Base-by-base conservation (phyloP, 2,113 vertebrate species). In the Oncorhynchus nerka region DNA sequence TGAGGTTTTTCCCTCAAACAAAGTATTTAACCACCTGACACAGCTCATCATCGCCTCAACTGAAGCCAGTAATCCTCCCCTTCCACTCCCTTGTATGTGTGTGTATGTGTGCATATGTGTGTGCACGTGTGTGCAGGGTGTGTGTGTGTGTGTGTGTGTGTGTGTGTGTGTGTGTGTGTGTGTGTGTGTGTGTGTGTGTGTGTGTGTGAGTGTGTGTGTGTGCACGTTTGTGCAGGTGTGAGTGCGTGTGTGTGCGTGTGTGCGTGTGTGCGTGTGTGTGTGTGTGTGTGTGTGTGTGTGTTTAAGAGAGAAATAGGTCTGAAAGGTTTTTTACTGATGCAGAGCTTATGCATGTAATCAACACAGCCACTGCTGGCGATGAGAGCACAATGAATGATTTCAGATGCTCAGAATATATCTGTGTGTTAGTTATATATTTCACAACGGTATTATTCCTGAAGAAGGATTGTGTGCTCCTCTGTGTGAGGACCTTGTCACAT, bases 401-500 rank as follows among this genome's bases (percentile, higher is more conserved):
- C 16, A 55, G 16, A 55, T 4, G 49, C 13, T 68, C 7, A 2
- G 32, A 45, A 9, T 12, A 45, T 11, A 45, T 45, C 26, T 30
- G 32, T 45, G 5, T 65, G 39, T 78, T 12, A 55, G 57, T 69
- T 30, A 51, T 61, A n/a, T 11, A 26, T 24, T n/a, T 1, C 51
- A 75, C 45, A 45, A 45, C 5, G 13, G 72, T 62, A 51, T 70
- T 71, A 66, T 34, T 16, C 28, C 26, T 32, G 30, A 66, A 22
- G 61, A 55, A 55, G 16, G 15, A 55, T 55, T 34, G 32, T 11
- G n/a, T 51, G 30, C 68, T 83, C 70, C 73, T 78, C 59, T 28
- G 48, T 5, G 3, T 12, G 59, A 62, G 83, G 64, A 15, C 66
- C 75, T 70, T 81, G 85, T 87, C 74, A 74, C 78, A 75, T 80